A percentile compares a stretch with the other conserved stretches of the same genome.
Evolutionary conservation across 2,797 vertebrate genomes (phyloP).

Genomic region (Oceanodroma leucorhoa): DNA sequence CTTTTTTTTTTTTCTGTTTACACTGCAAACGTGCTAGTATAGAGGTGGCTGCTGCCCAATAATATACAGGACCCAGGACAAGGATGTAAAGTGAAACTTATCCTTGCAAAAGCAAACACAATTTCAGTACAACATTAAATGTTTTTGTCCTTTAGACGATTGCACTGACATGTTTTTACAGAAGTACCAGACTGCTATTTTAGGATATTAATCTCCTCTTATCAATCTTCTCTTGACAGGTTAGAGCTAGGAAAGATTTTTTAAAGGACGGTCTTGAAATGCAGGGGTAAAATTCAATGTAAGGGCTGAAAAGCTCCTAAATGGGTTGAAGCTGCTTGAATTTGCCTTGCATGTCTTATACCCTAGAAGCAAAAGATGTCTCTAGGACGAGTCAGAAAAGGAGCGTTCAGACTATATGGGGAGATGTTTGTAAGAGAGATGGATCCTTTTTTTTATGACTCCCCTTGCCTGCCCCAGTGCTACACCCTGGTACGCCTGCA

Average conservation of each 20-base stretch:
- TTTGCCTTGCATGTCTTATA: neutral
- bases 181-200: neutral
- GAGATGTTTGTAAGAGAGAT: neutral
- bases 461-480: neutral
- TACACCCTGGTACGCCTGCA: neutral
- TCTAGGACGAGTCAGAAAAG: neutral
- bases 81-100: neutral
- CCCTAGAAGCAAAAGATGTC: neutral
- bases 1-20: neutral
- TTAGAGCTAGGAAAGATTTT: neutral
- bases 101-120: neutral
- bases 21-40: neutral
- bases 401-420: accelerated
- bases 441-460: neutral
- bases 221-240: neutral
- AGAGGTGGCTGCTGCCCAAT: neutral
- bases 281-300: neutral
- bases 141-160: neutral
- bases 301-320: neutral
- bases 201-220: neutral
- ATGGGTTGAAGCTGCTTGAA: neutral
- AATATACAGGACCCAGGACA: neutral
- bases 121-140: neutral
- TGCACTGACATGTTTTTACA: accelerated
- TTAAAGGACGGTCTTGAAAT: neutral